Evolutionary conservation across 2,797 vertebrate species (phyloP), one percentile per base, ranked within the genome.

Genomic region (Enteromius unitaeniatus): DNA sequence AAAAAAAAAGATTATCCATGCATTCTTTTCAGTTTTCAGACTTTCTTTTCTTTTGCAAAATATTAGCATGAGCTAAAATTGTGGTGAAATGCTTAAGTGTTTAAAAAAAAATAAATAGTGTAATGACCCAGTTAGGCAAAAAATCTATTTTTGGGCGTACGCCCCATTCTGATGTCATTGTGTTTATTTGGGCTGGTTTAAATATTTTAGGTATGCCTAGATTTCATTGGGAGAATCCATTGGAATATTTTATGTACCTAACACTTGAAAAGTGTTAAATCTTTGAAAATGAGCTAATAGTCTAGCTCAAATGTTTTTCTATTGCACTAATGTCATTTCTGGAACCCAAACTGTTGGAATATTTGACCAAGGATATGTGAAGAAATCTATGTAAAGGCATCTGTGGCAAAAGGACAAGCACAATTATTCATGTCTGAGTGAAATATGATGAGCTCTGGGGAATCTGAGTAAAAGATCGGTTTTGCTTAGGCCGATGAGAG

Each of bases 131-230:
- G 62, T 81, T 81, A 77, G 74, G 67, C 31, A 0, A 28, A 62
- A n/a, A 37, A 13, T 40, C 14, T 60, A 26, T 79, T 81, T 85
- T 81, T 51, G 74, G 78, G 4, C 76, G 15, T n/a, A 15, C 0
- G 28, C 47, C 28, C 1, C n/a, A 23, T n/a, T 37, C 67, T 81
- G 73, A 84, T 51, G 78, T 84, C 78, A 78, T n/a, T 42, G 49
- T 77, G 4, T 47, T 40, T 60, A 72, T 47, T 37, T 40, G 37
- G 11, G 28, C 77, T 28, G 40, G 1, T 67, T 60, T 15, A 55
- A 23, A 15, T 74, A 53, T 73, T 68, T 74, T 60, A 37, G 80
- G 7, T 15, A 72, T 74, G 68, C 23, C 34, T n/a, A 49, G 68
- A 86, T 68, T 70, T 15, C 6, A 34, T 26, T 42, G 37, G 72